Evolutionary conservation across 2,113 vertebrate genomes (phyloP).

Genomic region (Amphiprion ocellaris): DNA sequence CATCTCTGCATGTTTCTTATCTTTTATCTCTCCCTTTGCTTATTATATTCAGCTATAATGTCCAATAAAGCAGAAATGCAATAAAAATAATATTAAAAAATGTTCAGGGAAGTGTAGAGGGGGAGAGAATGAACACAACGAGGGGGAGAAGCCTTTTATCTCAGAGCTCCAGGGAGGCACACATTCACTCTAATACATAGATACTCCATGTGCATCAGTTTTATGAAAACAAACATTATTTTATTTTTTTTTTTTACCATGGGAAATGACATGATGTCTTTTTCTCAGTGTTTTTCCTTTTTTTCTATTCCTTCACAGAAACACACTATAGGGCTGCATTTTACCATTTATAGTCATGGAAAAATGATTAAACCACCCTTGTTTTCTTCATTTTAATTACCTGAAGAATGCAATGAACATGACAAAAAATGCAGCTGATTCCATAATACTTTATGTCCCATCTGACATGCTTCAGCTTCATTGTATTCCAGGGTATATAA

Average conservation of each 20-base stretch:
- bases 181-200: background rate
- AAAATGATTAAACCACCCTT: no score
- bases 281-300: background rate
- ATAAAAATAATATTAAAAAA: conserved; percentile 61
- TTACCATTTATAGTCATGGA: background rate
- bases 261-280: conserved; percentile 18
- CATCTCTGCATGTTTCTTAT: background rate
- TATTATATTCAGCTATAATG: conserved; percentile 41
- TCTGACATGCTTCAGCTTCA: no score
- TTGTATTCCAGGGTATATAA: no score
- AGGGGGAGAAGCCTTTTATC: conserved; percentile 12
- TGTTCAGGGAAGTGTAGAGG: conserved; percentile 27
- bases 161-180: conserved; percentile 20
- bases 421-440: no score
- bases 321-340: background rate
- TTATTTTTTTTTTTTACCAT: background rate
- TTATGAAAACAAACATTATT: conserved; percentile 37
- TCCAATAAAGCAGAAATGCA: conserved; percentile 55
- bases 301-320: background rate
- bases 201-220: background rate
- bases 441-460: no score
- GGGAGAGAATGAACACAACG: conserved; percentile 18
- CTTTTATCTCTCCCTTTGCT: conserved; percentile 43
- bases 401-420: no score
- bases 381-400: no score